Conservation (phyloP, 2,113 vertebrate species). For the Sceloporus tristichus region DNA sequence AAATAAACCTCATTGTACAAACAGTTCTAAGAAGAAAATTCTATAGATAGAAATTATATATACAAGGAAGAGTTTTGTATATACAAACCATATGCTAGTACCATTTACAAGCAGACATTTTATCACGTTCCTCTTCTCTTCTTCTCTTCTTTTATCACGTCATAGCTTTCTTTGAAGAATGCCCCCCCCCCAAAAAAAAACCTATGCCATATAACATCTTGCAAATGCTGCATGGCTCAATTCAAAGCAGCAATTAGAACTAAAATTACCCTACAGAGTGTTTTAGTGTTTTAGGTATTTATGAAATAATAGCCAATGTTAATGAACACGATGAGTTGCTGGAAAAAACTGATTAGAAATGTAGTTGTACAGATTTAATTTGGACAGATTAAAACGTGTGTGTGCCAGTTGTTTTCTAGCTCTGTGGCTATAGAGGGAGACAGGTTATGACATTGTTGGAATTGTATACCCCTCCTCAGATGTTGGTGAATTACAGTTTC, state of each 20-base stretch:
- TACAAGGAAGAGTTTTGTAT: not conserved
- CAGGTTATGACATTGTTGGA: too few relatives aligned
- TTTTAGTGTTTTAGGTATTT: not conserved
- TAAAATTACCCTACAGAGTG: not conserved
- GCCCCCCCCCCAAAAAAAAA: not conserved
- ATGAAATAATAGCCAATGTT: not conserved
- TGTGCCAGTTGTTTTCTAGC: not conserved
- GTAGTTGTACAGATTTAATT: not conserved
- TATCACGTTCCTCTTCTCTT: slow-evolving; percentile 31
- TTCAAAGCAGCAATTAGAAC: not conserved
- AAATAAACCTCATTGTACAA: slow-evolving; percentile 3
- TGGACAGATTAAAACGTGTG: not conserved
- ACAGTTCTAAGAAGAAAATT: not conserved
- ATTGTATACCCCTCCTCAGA: not conserved
- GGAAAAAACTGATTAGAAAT: not conserved
- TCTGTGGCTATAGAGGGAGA: not conserved
- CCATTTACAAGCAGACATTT: not conserved
- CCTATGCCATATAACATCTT: fast-evolving
- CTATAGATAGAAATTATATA: slow-evolving; percentile 26
- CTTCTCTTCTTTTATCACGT: not conserved
- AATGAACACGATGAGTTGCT: not conserved
- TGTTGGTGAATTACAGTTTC: too few relatives aligned
- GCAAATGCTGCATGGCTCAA: slow-evolving; percentile 7
- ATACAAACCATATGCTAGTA: not conserved
- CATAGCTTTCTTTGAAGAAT: not conserved